phyloP scores from a whole-genome alignment of 2,888 invertebrate genomes.

The Drosophila rellima region DNA sequence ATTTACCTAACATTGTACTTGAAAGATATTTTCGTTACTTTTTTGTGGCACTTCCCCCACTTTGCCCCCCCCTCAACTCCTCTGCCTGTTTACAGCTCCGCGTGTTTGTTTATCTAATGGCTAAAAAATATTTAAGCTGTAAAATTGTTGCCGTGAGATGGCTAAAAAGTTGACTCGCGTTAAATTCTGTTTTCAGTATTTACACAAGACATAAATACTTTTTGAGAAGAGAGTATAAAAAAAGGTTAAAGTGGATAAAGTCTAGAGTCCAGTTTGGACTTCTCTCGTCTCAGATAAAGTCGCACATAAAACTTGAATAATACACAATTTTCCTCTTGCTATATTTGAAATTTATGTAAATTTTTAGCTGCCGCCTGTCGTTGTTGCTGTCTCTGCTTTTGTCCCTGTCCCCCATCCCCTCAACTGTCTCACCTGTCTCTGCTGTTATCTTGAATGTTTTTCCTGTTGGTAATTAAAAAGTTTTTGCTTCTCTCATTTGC shows the following conservation, averaged over 20 bases:
- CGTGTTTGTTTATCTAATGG: conserved; percentile 81
- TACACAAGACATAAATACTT: conserved; percentile 75
- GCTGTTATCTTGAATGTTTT: conserved; percentile 71
- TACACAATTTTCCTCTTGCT: conserved; percentile 57
- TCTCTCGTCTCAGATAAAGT: conserved; percentile 42
- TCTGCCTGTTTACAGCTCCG: conserved; percentile 29
- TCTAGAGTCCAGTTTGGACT: conserved; percentile 15
- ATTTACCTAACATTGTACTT: conserved; percentile 84
- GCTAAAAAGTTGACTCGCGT: conserved; percentile 60
- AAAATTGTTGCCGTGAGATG: conserved; percentile 68
- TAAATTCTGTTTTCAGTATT: conserved; percentile 45
- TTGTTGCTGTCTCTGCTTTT: background rate
- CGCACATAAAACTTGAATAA: conserved; percentile 53
- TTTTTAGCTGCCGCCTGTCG: conserved; percentile 45
- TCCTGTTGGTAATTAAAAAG: conserved; percentile 79
- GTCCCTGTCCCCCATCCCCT: background rate
- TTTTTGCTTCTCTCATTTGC: conserved; percentile 53
- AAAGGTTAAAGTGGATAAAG: conserved; percentile 52
- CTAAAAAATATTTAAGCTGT: conserved; percentile 79
- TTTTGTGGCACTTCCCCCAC: conserved; percentile 33
- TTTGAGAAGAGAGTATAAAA: conserved; percentile 37
- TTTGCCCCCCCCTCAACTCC: background rate
- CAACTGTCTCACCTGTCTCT: conserved; percentile 7
- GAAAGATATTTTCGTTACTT: conserved; percentile 77
- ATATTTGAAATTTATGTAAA: conserved; percentile 76